phyloP scores from a whole-genome alignment of 2,113 vertebrate genomes.

The Eonycteris spelaea region DNA sequence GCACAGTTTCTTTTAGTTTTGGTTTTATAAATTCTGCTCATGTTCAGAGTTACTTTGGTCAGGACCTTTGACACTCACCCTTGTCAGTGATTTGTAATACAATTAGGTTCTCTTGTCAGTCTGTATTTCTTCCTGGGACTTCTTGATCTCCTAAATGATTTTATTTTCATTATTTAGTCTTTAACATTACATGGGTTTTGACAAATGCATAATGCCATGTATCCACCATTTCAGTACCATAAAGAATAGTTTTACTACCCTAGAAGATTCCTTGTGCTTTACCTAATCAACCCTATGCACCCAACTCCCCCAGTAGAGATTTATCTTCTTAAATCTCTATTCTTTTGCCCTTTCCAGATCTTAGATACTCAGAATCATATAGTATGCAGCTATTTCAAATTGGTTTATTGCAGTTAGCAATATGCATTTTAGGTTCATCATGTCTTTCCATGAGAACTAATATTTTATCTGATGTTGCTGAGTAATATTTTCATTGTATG shows the following conservation, averaged over 20 bases:
- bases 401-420: neutral
- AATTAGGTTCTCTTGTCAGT: neutral
- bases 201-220: neutral
- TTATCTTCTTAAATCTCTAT: neutral
- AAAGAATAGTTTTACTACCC: neutral
- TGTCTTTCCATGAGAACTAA: neutral
- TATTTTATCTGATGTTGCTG: neutral
- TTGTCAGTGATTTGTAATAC: neutral
- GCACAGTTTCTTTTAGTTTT: neutral
- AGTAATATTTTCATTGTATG: neutral
- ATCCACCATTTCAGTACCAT: neutral
- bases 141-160: neutral
- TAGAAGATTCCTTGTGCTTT: neutral
- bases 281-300: neutral
- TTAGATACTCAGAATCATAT: neutral
- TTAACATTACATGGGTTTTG: neutral
- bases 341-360: neutral
- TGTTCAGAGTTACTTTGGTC: neutral
- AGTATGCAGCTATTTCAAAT: neutral
- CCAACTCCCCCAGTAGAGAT: neutral
- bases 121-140: neutral
- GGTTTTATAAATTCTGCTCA: neutral
- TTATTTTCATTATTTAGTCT: neutral
- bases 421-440: neutral
- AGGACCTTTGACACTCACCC: neutral